Evolutionary conservation across 2,113 vertebrate species (phyloP), one percentile per base, ranked within the genome.

Genomic region (Maccullochella peelii): DNA sequence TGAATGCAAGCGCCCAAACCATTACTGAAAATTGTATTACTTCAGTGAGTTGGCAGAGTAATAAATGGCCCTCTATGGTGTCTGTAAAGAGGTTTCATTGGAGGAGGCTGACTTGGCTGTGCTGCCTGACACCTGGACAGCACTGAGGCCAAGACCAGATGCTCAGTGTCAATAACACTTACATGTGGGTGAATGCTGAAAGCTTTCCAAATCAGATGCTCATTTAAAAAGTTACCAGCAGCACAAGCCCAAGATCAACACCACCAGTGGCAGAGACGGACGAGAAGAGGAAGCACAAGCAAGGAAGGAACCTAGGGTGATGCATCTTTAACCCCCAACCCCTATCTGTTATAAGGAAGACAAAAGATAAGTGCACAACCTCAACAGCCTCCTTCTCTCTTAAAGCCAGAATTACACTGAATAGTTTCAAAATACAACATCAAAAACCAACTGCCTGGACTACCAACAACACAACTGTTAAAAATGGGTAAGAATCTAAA

Each of bases 41-140:
- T 65, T 68, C 52, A 73, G 57, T 33, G 50, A 15, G 14, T 15
- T 72, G 62, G 73, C 73, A 79, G 50, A 62, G 55, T 16, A 71
- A 83, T 38, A 62, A 81, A 79, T 36, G 63, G n/a, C n/a, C 59
- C 73, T 76, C 63, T 80, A 15, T 42, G 50, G 71, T 25, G 76
- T 61, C 59, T 72, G 70, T 86, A 73, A 62, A 49, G 25, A 73
- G 75, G 57, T 72, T 82, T 82, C 61, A 82, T n/a, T 68, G 68
- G 67, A 57, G 58, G 83, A 67, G 47, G 12, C 73, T 2, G 69
- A 85, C 54, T 78, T 80, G 77, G 70, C 69, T 4, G 14, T 3
- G 65, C 8, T 47, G 81, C 42, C 40, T 14, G 72, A 74, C 65
- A 80, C 77, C 84, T 84, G 78, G 69, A 63, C 9, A 1, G 8